Base-by-base conservation (phyloP, 2,888 invertebrate genomes). In the Phengaris arion region DNA sequence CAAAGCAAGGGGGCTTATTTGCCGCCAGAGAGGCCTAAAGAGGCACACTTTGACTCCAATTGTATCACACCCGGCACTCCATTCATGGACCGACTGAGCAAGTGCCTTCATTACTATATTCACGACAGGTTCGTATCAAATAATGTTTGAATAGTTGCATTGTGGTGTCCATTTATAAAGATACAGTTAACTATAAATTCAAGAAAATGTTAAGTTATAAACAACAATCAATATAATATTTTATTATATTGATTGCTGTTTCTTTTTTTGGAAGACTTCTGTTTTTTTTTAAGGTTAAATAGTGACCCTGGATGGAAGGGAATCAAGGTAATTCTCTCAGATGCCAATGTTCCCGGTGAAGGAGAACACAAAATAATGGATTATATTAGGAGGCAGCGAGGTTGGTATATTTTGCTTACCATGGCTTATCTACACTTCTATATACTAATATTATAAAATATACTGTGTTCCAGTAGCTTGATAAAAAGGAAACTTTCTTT, bases 311-410 rank as follows among this genome's bases (percentile, higher is more conserved):
- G 98, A 0, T 99, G 99, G 99, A 96, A 96, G 82, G 96, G 96
- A 64, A 96, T 99, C 78, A 98, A 98, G 90, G 97, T 98, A 9
- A 98, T 99, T 83, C 94, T 99, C n/a, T 99, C 99, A 2, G 99
- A 99, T 89, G 99, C 99, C 0, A 99, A 99, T 89, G 99, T 98
- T 6, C 99, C 99, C 0, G 99, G 99, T 7, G 99, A 99, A 90
- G 99, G 99, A 0, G 99, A 99, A 90, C 99, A 99, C 88, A 99
- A 99, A 94, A 99, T 99, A 82, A 99, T 99, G 99, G 99, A 99
- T 91, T 99, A 96, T 86, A 98, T 99, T 81, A 95, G 99, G n/a
- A 96, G 96, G 83, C 99, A 99, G 91, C 95, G 99, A 89, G 96
- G 97, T 96, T 87, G 81, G 75, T 73, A 57, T 68, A 46, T 68